These are phyloP conservation scores for Cnemophilus loriae DNA, from an alignment of 2,113 vertebrate species.

Conservation along the genomic window DNA sequence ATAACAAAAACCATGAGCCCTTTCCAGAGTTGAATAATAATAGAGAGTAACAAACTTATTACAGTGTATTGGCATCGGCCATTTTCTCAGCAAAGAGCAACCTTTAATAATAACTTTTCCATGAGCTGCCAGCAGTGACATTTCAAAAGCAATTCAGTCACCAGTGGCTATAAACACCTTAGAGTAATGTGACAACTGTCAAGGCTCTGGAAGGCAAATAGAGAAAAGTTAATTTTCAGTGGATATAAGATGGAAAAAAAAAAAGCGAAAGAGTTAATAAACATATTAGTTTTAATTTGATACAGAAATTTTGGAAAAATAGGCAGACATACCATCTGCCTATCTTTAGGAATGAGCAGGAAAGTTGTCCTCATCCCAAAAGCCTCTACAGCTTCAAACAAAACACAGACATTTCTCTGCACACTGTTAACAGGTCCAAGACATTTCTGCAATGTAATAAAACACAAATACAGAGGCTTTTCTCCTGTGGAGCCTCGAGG, in stretches of 20 bases:
- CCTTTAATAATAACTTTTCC: neutral
- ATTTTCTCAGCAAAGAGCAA: neutral
- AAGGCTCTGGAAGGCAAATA: neutral
- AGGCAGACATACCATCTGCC: neutral
- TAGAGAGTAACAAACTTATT: neutral
- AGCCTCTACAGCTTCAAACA: neutral
- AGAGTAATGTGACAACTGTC: neutral
- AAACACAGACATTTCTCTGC: neutral
- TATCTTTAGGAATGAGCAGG: neutral
- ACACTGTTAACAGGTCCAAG: neutral
- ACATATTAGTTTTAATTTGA: neutral
- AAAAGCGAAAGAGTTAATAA: neutral
- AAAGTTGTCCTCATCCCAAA: neutral
- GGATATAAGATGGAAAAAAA: neutral
- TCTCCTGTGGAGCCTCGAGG: neutral
- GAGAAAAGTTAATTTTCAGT: neutral
- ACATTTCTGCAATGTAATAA: neutral
- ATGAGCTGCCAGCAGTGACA: neutral
- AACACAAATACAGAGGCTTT: neutral
- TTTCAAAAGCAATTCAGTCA: slow-evolving; percentile 19
- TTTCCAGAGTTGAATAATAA: neutral
- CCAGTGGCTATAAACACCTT: neutral
- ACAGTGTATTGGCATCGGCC: neutral
- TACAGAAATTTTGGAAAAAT: neutral
- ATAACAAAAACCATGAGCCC: neutral